Conservation (phyloP, 2,113 vertebrate species). For the Puffinus mauretanicus region DNA sequence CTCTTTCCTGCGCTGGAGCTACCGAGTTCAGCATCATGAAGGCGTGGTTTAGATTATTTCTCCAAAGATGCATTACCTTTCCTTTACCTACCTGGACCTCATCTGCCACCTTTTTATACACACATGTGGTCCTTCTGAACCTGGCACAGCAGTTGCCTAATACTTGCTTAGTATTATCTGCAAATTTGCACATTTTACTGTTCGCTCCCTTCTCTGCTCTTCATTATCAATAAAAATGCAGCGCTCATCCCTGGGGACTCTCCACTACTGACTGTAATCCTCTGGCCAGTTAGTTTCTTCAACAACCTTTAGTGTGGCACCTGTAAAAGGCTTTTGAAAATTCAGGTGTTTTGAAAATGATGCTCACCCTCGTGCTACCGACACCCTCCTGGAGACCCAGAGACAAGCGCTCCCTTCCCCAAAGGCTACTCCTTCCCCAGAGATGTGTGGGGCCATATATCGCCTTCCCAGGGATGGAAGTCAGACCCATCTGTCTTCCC, state of each 20-base stretch:
- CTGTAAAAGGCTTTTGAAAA: neutral
- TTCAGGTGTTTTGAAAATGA: neutral
- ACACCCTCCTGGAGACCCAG: neutral
- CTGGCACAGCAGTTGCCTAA: neutral
- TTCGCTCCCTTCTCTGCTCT: neutral
- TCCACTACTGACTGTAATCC: neutral
- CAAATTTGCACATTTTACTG: neutral
- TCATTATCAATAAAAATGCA: neutral
- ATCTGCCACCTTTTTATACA: neutral
- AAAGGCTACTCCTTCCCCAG: neutral
- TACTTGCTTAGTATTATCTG: neutral
- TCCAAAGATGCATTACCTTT: neutral
- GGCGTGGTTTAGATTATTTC: neutral
- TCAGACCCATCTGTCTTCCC: neutral
- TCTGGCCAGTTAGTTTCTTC: neutral
- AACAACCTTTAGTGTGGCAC: neutral
- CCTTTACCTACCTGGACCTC: neutral
- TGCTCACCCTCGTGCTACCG: accelerated
- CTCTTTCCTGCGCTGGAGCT: neutral
- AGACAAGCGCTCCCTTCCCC: accelerated
- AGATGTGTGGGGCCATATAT: neutral
- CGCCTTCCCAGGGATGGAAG: neutral
- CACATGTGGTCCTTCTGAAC: neutral
- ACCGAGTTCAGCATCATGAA: neutral
- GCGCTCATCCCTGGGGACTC: neutral